Conservation (phyloP, 2,797 vertebrate genomes). For the Tenualosa thibaudeaui region DNA sequence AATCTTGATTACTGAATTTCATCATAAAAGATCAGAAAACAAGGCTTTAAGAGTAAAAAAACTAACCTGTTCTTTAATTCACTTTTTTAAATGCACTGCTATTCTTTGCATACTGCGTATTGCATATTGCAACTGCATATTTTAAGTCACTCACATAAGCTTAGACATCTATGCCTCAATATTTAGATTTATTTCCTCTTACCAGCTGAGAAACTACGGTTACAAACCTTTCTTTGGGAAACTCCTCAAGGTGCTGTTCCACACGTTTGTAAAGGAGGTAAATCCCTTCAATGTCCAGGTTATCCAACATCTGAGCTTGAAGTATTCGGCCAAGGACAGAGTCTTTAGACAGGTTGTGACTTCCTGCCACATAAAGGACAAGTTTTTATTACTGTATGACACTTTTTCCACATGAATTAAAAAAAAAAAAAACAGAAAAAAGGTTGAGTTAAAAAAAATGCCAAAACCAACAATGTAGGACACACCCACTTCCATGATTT, state of each 20-base stretch:
- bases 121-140: no score
- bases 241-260: slow-evolving; percentile 89
- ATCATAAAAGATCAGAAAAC: no score
- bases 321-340: slow-evolving; percentile 90
- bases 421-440: no score
- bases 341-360: slow-evolving; percentile 84
- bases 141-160: no score
- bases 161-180: not conserved
- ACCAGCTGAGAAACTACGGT: not conserved
- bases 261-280: slow-evolving; percentile 88
- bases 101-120: no score
- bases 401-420: not conserved
- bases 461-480: not conserved
- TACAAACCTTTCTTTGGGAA: slow-evolving; percentile 88
- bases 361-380: slow-evolving; percentile 73
- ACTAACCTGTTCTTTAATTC: no score
- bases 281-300: slow-evolving; percentile 92
- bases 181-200: not conserved
- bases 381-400: not conserved
- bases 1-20: no score
- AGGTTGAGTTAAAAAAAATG: no score
- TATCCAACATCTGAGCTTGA: slow-evolving; percentile 95
- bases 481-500: not conserved
- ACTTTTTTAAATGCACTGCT: no score
- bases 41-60: no score